Base-by-base conservation (phyloP, 2,113 vertebrate genomes). In the Ornithorhynchus anatinus region DNA sequence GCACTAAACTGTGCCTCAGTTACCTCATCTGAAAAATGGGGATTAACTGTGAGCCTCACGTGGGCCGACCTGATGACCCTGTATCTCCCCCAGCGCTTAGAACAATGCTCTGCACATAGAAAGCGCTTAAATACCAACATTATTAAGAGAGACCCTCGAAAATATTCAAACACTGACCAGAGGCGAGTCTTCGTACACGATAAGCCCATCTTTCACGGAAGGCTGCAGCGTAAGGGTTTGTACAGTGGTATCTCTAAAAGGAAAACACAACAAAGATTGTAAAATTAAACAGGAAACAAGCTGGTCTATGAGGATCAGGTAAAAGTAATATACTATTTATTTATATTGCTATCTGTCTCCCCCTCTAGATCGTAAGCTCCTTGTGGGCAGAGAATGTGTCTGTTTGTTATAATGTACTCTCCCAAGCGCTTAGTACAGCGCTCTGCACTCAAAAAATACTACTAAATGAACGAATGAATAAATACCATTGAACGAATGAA, bases 181-280 rank as follows among this genome's bases (percentile, higher is more conserved):
- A 15, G 98, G 97, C 1, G 98, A 99, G 86, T 99, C 98, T 86
- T 99, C 98, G 54, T 99, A 98, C 1, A 91, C 85, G 77, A 99
- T 98, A 78, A 96, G 88, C 53, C 98, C 98, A 7, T 96, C 95
- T 83, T 92, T 93, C 69, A 99, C 97, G 8, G 97, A 97, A 45
- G 98, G 97, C 85, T 99, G 98, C 43, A 99, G 87, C 5, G 97
- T 99, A 78, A 99, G 93, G 19, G 95, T 96, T 89, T 99, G 98
- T 25, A 99, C 96, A 0, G 98, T 99, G 4, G 97, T 99, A 70
- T 99, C 97, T 77, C 97, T 99, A 87, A 56, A 88, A 79, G 50
- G 4, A 80, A 60, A 54, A 17, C 27, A 88, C 52, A 25, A 81
- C 56, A 81, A 31, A 81, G 47, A 71, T 37, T 67, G 66, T 59